phyloP scores from a whole-genome alignment of 2,888 invertebrate genomes.

The Lepidocyrtoides sp. region DNA sequence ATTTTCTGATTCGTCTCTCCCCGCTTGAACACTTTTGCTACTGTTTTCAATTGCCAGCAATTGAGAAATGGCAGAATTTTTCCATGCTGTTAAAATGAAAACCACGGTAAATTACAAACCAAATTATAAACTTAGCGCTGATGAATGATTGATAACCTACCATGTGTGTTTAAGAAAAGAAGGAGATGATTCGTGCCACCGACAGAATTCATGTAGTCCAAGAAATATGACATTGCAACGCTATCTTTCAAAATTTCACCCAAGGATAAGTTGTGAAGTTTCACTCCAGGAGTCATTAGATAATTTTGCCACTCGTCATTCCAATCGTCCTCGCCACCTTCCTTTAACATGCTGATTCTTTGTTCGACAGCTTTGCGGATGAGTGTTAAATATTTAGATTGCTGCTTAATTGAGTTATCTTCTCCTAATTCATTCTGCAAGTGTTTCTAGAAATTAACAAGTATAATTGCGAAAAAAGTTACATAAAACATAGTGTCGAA shows the following conservation, averaged over 20 bases:
- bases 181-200: constrained; percentile 92
- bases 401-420: constrained; percentile 93
- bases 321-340: constrained; percentile 87
- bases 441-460: constrained; percentile 57
- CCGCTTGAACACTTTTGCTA: constrained; percentile 56
- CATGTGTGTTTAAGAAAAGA: constrained; percentile 93
- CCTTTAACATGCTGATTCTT: constrained; percentile 87
- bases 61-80: constrained; percentile 91
- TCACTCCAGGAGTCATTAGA: constrained; percentile 87
- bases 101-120: neutral
- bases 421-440: constrained; percentile 87
- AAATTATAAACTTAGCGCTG: too few relatives aligned
- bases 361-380: constrained; percentile 93
- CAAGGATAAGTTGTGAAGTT: constrained; percentile 89
- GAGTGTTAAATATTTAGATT: constrained; percentile 94
- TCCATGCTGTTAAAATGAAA: constrained; percentile 87
- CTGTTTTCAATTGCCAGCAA: constrained; percentile 88
- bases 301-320: constrained; percentile 86
- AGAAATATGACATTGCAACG: constrained; percentile 92
- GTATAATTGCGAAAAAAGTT: neutral
- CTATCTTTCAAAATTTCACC: constrained; percentile 92
- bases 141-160: too few relatives aligned
- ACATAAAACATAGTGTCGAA: too few relatives aligned
- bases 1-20: constrained; percentile 81
- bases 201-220: constrained; percentile 91